These are phyloP conservation scores for Microtus ochrogaster DNA, from an alignment of 2,113 vertebrate species.

Conservation along the genomic window DNA sequence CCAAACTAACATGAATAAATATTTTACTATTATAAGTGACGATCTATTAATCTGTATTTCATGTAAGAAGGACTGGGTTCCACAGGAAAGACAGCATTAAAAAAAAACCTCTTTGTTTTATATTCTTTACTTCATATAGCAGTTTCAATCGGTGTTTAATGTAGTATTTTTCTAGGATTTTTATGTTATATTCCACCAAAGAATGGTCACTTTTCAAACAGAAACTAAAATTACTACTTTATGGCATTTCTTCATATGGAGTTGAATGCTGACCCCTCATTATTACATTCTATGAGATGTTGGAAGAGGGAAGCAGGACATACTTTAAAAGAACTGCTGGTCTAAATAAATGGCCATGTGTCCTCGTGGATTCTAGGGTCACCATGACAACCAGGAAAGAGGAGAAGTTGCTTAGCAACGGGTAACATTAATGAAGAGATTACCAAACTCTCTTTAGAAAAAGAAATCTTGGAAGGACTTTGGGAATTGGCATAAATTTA, in stretches of 20 bases:
- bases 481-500: conserved; percentile 46
- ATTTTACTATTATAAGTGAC: no score
- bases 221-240: background rate
- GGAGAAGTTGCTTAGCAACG: conserved; percentile 79
- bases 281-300: background rate
- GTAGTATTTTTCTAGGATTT: background rate
- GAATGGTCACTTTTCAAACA: background rate
- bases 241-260: background rate
- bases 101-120: background rate
- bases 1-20: no score
- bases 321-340: conserved; percentile 4
- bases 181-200: background rate
- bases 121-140: background rate
- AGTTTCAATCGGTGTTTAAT: background rate
- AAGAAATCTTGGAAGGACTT: conserved; percentile 69
- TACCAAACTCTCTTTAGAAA: conserved; percentile 62
- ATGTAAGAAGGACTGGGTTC: background rate
- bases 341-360: conserved; percentile 72
- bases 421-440: conserved; percentile 72
- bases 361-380: conserved; percentile 65
- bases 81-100: background rate
- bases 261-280: background rate
- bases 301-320: background rate
- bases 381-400: conserved; percentile 74
- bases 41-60: no score